Conservation (phyloP, 1,140 invertebrate species). For the Leptonema lineaticorne region DNA sequence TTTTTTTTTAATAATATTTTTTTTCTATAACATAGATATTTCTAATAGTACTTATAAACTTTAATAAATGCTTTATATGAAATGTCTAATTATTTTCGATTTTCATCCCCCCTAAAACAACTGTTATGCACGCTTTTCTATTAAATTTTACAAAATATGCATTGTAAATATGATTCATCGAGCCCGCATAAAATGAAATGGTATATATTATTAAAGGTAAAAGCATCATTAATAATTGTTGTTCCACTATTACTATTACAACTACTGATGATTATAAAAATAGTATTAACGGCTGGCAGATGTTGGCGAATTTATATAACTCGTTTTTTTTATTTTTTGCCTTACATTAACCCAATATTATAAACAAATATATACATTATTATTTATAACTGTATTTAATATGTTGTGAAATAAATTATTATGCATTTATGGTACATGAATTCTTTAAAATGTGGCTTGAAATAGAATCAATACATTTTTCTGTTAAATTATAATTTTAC, state of each 20-base stretch:
- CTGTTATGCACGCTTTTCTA: no score
- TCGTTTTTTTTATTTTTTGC: not conserved
- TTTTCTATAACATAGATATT: no score
- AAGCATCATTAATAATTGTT: constrained; percentile 12
- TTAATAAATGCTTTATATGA: no score
- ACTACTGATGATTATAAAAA: no score
- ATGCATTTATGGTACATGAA: no score
- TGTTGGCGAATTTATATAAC: constrained; percentile 9
- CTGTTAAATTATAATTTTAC: no score
- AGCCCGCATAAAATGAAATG: constrained; percentile 5
- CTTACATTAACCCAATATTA: not conserved
- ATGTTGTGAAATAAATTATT: no score
- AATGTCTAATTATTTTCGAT: not conserved
- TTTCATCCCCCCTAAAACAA: not conserved
- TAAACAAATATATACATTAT: no score
- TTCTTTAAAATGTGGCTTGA: no score
- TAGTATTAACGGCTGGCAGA: not conserved
- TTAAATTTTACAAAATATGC: constrained; percentile 1
- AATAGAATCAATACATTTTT: no score
- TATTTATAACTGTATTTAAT: no score
- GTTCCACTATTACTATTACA: constrained; percentile 3
- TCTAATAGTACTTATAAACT: not conserved
- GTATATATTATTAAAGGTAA: not conserved
- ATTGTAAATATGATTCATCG: not conserved
- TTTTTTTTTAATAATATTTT: no score